phyloP scores from a whole-genome alignment of 2,888 invertebrate species.

The Lamellibrachia columna region DNA sequence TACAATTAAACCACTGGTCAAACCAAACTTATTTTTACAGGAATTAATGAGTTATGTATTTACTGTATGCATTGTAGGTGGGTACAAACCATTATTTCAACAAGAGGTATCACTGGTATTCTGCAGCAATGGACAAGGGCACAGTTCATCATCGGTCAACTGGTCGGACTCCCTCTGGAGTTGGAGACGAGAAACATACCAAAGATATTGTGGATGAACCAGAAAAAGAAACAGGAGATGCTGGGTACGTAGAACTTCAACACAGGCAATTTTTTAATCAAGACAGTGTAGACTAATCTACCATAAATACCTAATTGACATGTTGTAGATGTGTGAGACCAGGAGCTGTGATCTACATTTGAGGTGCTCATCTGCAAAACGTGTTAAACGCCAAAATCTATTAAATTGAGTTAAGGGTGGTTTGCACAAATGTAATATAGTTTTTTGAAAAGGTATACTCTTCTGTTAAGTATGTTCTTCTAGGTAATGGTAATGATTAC shows the following conservation, averaged over 20 bases:
- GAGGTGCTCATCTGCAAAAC: no score
- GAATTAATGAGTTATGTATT: neutral
- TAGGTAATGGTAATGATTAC: no score
- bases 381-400: no score
- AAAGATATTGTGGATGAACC: neutral
- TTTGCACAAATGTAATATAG: no score
- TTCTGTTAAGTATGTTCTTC: no score
- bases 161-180: neutral
- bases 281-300: neutral
- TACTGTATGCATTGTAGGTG: neutral
- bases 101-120: neutral
- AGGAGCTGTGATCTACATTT: neutral
- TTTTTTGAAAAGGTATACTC: no score
- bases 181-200: neutral
- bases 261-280: neutral
- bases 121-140: conserved; percentile 1
- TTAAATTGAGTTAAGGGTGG: no score
- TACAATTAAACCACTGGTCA: no score
- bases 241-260: neutral
- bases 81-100: neutral
- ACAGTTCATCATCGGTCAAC: neutral
- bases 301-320: neutral
- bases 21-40: neutral
- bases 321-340: neutral
- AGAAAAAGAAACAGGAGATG: neutral